Percentiles rank a stretch among this genome's conserved stretches.
Evolutionary conservation across 2,113 vertebrate species (phyloP).

Genomic region (Anhinga rufa): DNA sequence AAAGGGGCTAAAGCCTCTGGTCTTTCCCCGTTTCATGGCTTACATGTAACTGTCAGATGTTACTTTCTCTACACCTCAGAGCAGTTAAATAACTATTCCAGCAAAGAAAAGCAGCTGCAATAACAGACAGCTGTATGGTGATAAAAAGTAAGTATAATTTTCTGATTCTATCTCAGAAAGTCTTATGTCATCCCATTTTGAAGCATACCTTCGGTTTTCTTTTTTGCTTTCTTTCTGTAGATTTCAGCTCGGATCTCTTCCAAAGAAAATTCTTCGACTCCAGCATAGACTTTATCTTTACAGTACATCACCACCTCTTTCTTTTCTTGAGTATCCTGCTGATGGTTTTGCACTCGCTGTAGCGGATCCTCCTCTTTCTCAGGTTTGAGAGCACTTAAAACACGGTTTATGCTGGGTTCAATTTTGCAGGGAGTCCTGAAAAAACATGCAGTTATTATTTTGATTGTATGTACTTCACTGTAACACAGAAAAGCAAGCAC

Average conservation of each 20-base stretch:
- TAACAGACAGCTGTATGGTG: background rate
- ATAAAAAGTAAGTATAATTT: background rate
- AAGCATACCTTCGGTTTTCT: conserved; percentile 64
- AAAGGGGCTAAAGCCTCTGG: background rate
- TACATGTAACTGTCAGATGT: background rate
- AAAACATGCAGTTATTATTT: background rate
- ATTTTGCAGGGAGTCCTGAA: conserved; percentile 95
- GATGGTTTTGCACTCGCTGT: conserved; percentile 82
- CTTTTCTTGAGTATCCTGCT: conserved; percentile 70
- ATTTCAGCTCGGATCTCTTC: conserved; percentile 92
- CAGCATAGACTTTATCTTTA: conserved; percentile 89
- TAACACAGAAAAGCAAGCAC: background rate
- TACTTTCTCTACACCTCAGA: background rate
- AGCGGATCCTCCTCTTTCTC: conserved; percentile 82
- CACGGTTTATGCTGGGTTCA: conserved; percentile 83
- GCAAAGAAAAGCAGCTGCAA: background rate
- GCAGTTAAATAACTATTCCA: background rate
- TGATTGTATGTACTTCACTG: too few relatives aligned
- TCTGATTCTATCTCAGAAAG: background rate
- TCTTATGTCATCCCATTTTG: background rate
- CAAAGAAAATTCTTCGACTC: conserved; percentile 89
- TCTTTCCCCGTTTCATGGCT: background rate
- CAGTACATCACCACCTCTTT: conserved; percentile 90
- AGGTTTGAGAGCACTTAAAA: conserved; percentile 86
- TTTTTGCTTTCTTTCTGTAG: conserved; percentile 79